phyloP scores from a whole-genome alignment of 2,113 vertebrate species.

The Amphilophus citrinellus region DNA sequence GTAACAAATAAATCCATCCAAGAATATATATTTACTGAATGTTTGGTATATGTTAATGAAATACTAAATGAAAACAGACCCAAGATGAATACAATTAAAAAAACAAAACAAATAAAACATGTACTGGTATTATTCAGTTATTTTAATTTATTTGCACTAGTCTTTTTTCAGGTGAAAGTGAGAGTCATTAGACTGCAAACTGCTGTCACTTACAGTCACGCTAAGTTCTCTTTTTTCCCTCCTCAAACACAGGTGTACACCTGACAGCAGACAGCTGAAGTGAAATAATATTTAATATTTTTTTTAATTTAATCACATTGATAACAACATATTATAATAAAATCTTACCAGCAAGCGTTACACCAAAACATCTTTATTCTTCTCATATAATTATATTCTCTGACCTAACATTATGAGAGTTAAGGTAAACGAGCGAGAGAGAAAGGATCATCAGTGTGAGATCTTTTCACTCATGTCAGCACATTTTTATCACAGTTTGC shows the following conservation, averaged over 20 bases:
- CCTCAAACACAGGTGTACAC: neutral
- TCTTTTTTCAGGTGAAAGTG: neutral
- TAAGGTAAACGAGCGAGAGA: neutral
- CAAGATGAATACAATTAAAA: neutral
- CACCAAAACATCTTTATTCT: neutral
- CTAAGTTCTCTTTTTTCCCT: neutral
- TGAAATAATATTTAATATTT: neutral
- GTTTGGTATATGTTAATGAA: neutral
- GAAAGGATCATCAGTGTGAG: neutral
- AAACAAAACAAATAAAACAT: neutral
- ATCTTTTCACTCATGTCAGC: neutral
- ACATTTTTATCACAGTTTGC: too few species aligned
- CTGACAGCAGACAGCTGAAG: neutral
- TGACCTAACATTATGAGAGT: neutral
- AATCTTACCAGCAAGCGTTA: neutral
- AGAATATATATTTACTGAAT: neutral
- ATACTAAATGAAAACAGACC: neutral
- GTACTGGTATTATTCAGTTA: neutral
- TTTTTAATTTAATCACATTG: neutral
- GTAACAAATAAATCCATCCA: neutral
- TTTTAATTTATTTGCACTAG: neutral
- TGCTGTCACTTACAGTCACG: conserved; percentile 2
- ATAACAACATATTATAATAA: neutral
- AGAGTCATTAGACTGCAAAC: neutral
- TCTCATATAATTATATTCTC: neutral